Percentiles rank a stretch among this genome's conserved stretches.
phyloP scores from a whole-genome alignment of 2,888 invertebrate genomes.

The Callyntrura guangdongensis region DNA sequence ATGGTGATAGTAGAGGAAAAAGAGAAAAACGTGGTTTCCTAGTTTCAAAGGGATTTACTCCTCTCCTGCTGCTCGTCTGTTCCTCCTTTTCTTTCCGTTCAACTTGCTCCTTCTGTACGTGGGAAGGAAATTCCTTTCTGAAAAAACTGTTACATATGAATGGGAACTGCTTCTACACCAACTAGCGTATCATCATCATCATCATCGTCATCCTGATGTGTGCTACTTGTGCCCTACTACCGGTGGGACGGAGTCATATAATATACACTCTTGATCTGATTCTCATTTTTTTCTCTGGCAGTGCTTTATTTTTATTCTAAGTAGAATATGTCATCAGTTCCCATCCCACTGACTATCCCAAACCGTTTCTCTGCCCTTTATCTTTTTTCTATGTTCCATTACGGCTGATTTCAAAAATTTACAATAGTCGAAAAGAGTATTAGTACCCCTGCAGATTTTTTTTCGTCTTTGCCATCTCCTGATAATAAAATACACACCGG shows the following conservation, averaged over 20 bases:
- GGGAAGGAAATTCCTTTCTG: conserved; percentile 37
- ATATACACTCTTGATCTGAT: background rate
- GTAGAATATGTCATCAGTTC: background rate
- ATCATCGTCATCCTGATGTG: conserved; percentile 40
- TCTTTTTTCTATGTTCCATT: background rate
- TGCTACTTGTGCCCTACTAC: conserved; percentile 50
- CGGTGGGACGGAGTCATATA: background rate
- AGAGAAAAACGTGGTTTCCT: conserved; percentile 70
- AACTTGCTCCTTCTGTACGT: conserved; percentile 14
- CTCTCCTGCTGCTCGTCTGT: conserved; percentile 49
- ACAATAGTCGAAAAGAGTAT: conserved; percentile 29
- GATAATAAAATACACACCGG: conserved; percentile 57
- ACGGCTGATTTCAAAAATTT: conserved; percentile 21
- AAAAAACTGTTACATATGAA: conserved; percentile 60
- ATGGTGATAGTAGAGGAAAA: background rate
- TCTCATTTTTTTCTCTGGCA: background rate
- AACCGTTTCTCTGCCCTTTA: background rate
- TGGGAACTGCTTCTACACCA: background rate
- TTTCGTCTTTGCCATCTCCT: conserved; percentile 34
- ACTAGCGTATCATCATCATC: background rate
- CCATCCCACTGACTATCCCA: conserved; percentile 35
- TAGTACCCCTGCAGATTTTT: conserved; percentile 70
- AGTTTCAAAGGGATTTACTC: conserved; percentile 71
- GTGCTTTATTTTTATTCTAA: conserved; percentile 16
- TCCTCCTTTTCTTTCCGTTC: background rate